phyloP scores from a whole-genome alignment of 1,140 invertebrate species.

The Drusus annulatus region DNA sequence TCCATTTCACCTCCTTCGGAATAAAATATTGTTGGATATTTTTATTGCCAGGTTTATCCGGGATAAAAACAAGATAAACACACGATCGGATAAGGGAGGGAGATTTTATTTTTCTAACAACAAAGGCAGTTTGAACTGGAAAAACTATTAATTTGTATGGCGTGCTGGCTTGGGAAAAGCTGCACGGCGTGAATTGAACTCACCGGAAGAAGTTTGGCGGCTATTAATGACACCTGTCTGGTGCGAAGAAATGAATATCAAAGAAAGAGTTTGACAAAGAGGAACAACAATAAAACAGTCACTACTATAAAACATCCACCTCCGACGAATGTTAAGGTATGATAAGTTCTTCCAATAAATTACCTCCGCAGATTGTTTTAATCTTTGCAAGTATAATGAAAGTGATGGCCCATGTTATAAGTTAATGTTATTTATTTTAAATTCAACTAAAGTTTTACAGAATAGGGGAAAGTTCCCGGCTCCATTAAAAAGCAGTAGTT shows the following conservation, averaged over 20 bases:
- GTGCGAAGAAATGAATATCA: conserved; percentile 20
- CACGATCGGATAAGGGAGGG: conserved; percentile 26
- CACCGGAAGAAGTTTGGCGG: conserved; percentile 35
- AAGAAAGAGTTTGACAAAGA: conserved; percentile 5
- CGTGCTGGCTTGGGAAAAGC: conserved; percentile 20
- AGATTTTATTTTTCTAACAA: conserved; percentile 21
- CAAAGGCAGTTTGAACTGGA: conserved; percentile 7
- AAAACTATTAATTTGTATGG: conserved; percentile 41
- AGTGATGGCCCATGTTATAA: too few relatives aligned
- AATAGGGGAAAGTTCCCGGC: too few relatives aligned
- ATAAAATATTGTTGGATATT: conserved; percentile 23
- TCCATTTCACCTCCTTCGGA: conserved; percentile 19
- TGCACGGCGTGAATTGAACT: conserved; percentile 35
- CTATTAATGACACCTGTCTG: conserved; percentile 45
- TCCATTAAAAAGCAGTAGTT: too few relatives aligned
- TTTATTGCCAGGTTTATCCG: conserved; percentile 34
- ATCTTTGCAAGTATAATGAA: too few relatives aligned
- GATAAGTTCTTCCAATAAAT: too few relatives aligned
- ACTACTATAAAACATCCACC: too few relatives aligned
- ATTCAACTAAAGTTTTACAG: too few relatives aligned
- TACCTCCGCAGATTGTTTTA: too few relatives aligned
- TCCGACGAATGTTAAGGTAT: too few relatives aligned
- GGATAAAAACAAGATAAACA: conserved; percentile 37
- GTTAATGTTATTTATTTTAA: too few relatives aligned
- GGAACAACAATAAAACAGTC: conserved; percentile 12